Evolutionary conservation across 53 echinoderm and acorn worm species (phyloP), one percentile per base, ranked within the genome.

Genomic region (Holothuria leucospilota): DNA sequence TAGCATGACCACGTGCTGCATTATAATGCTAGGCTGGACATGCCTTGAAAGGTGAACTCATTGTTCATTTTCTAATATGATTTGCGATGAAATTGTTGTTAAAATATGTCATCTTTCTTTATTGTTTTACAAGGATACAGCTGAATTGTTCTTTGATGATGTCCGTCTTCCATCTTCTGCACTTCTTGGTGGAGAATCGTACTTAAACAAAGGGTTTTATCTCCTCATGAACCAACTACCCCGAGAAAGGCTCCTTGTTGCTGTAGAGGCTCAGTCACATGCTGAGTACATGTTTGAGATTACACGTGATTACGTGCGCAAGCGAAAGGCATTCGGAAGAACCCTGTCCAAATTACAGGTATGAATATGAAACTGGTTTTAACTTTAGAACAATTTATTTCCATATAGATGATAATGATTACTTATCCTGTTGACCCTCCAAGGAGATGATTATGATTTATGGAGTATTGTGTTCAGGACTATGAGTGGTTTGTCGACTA

Each of bases 101-200:
- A 46, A 46, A 46, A 46, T 46, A 46, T 46, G 11, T 46, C 8
- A 2, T 46, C 46, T 59, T 58, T 59, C 4, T 62, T 28, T 2
- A 53, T 11, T 20, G 58, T 63, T 29, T 30, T 61, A 18, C 20
- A 72, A 94, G 94, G 94, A 94, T 30, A 70, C 85, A 51, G 78
- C 87, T 41, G 92, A 94, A 70, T 42, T 94, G 6, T 94, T 89
- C 85, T 94, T 94, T 80, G 89, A 94, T 27, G 94, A 94, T 87
- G 94, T 94, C 1, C 84, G 94, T 39, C 82, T 94, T 27, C 94
- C 94, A 9, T 56, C 84, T 15, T 67, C 68, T 66, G 89, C 94
- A 60, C 52, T 94, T 29, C 60, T 94, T 28, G 94, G 94, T 2
- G 77, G 79, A 82, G 87, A 78, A 24, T 39, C 8, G 40, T 21